Evolutionary conservation across 2,113 vertebrate genomes (phyloP).

Genomic region (Aegypius monachus): DNA sequence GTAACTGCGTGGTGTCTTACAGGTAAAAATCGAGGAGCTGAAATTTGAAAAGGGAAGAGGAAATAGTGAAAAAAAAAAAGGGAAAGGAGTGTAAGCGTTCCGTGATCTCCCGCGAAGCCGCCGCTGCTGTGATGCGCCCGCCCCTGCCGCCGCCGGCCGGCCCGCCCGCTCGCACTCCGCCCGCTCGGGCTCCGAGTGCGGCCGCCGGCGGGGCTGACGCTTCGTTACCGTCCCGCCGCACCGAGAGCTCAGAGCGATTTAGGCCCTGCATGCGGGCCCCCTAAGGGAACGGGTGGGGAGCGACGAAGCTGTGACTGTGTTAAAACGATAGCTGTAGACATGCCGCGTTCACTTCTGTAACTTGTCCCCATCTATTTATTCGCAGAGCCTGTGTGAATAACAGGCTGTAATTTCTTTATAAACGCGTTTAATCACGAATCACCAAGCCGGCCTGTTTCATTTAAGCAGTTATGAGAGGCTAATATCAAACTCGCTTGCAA

Average conservation of each 20-base stretch:
- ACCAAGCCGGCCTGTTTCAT: background rate
- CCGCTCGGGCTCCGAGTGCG: background rate
- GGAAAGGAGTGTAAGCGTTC: background rate
- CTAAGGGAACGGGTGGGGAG: background rate
- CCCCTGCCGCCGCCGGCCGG: no score
- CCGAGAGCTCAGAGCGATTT: background rate
- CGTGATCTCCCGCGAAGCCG: background rate
- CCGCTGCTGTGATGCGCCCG: background rate
- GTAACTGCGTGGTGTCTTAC: background rate
- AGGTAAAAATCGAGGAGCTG: background rate
- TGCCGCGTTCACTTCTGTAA: background rate
- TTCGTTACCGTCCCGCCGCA: background rate
- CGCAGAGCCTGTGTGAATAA: background rate
- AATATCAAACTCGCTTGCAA: background rate
- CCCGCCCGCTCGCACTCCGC: background rate
- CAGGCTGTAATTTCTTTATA: background rate
- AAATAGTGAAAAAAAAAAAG: background rate
- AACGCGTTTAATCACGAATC: background rate
- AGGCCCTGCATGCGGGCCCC: background rate
- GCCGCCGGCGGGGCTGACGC: background rate
- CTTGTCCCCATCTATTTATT: background rate
- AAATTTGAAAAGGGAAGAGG: background rate
- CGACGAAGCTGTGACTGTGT: background rate
- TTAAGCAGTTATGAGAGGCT: background rate
- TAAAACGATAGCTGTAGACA: background rate